Percentiles rank a stretch among this genome's conserved stretches.
Evolutionary conservation across 2,113 vertebrate genomes (phyloP).

Genomic region (Dendropsophus ebraccatus): DNA sequence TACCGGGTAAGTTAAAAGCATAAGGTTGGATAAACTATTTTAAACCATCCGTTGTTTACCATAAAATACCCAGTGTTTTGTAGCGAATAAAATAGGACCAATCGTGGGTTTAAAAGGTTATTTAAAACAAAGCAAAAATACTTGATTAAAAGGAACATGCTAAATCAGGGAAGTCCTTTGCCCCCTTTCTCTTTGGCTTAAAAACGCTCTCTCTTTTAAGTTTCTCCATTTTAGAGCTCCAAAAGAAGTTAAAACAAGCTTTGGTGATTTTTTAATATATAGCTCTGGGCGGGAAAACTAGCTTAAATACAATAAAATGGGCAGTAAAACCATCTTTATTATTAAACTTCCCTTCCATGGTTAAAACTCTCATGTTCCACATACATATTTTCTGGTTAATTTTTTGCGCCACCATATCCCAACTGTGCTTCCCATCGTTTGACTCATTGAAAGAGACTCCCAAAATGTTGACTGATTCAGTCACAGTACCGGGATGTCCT

Average conservation of each 20-base stretch:
- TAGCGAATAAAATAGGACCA: not conserved
- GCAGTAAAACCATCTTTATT: not conserved
- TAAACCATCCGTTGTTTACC: not conserved
- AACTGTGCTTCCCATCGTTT: not conserved
- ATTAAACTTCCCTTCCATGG: not conserved
- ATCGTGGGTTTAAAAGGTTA: too few relatives aligned
- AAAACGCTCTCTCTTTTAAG: too few relatives aligned
- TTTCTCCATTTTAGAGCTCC: too few relatives aligned
- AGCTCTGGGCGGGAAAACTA: not conserved
- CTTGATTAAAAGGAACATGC: not conserved
- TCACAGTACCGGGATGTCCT: not conserved
- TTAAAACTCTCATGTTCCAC: not conserved
- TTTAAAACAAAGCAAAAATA: not conserved
- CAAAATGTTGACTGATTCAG: not conserved
- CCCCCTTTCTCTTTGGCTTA: not conserved
- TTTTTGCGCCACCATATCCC: not conserved
- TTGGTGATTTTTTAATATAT: not conserved
- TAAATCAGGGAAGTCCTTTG: not conserved
- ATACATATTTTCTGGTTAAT: not conserved
- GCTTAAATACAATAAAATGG: not conserved
- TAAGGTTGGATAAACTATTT: not conserved
- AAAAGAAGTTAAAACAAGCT: not conserved
- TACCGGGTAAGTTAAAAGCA: not conserved
- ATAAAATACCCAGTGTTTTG: not conserved
- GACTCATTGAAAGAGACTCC: not conserved